These are phyloP conservation scores for Polypterus bichir DNA, from an alignment of 2,113 vertebrate genomes.

Conservation along the genomic window DNA sequence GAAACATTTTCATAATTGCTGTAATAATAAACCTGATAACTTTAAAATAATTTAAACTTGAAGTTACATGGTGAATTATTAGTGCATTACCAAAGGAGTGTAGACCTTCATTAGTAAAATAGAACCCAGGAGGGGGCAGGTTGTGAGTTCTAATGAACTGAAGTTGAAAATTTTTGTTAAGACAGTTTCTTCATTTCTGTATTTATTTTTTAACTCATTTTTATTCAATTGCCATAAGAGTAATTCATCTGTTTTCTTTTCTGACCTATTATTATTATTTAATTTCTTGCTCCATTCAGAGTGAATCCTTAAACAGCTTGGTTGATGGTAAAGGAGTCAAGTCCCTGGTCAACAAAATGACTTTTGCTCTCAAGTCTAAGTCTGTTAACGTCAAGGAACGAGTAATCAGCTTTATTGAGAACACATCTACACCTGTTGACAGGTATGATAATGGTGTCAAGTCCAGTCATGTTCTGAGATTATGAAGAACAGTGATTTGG, in stretches of 20 bases:
- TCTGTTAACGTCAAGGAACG: conserved; percentile 96
- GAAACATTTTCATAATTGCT: no score
- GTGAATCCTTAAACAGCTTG: conserved; percentile 68
- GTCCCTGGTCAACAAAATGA: conserved; percentile 98
- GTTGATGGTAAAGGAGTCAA: conserved; percentile 86
- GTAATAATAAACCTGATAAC: no score
- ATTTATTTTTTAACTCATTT: not conserved
- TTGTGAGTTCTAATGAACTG: not conserved
- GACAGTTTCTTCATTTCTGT: not conserved
- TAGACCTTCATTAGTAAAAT: no score
- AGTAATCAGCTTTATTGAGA: conserved; percentile 98
- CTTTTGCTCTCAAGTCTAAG: conserved; percentile 89
- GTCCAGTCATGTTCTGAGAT: no score
- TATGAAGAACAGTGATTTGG: no score
- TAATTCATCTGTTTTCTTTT: conserved; percentile 7
- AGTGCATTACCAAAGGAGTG: no score
- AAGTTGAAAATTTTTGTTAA: conserved; percentile 1
- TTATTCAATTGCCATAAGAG: not conserved
- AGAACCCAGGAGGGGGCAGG: no score
- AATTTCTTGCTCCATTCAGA: conserved; percentile 40
- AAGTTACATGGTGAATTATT: no score
- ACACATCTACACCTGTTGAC: conserved; percentile 89
- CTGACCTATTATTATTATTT: conserved; percentile 3
- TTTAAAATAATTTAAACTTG: no score
- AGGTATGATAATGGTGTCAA: conserved; percentile 48